These are phyloP conservation scores for Sphinx pinastri DNA, from an alignment of 2,888 invertebrate genomes.

Conservation along the genomic window DNA sequence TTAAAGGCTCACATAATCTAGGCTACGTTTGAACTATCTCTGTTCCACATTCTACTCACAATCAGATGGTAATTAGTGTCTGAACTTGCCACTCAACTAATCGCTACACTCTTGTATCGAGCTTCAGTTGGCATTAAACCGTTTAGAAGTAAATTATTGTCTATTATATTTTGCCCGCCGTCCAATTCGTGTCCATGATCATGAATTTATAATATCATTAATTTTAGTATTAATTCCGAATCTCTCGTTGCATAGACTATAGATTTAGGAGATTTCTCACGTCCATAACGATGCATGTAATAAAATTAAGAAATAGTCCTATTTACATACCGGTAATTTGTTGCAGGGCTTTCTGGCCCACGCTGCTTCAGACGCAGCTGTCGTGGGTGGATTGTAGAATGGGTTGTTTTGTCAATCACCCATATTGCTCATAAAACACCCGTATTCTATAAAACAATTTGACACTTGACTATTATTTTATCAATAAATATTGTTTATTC, in stretches of 20 bases:
- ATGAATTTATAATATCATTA: background rate
- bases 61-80: no score
- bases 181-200: background rate
- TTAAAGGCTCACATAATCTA: no score
- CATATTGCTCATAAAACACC: background rate
- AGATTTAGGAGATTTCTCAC: background rate
- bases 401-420: background rate
- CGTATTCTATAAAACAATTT: background rate
- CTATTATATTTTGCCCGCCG: background rate
- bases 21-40: no score
- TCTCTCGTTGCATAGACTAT: background rate
- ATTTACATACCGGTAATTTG: conserved; percentile 1
- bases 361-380: conserved; percentile 4
- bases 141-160: background rate
- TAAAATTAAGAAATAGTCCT: background rate
- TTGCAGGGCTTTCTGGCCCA: conserved; percentile 7
- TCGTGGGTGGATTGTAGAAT: background rate
- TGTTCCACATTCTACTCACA: no score
- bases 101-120: background rate
- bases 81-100: no score
- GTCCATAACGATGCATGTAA: background rate
- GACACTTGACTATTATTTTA: background rate
- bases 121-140: background rate
- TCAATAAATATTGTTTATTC: background rate
- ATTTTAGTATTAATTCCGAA: background rate